Conservation (phyloP, 2,888 invertebrate species). For the Lathronympha strigana region DNA sequence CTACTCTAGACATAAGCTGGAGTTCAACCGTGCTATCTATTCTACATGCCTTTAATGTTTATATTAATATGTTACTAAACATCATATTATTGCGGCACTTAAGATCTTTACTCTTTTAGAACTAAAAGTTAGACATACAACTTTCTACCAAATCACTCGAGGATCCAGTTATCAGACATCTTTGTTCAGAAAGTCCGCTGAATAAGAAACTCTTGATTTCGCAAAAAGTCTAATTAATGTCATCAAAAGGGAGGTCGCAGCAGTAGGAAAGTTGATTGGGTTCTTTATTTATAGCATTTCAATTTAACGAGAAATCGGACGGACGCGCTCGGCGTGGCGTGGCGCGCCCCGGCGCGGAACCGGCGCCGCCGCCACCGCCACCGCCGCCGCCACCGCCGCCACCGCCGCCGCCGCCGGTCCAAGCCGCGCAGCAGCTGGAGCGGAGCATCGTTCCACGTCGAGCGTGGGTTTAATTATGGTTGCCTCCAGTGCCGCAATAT, state of each 20-base stretch:
- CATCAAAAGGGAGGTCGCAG: conserved; percentile 62
- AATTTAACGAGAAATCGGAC: conserved; percentile 50
- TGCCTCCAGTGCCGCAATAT: conserved; percentile 49
- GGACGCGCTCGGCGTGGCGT: not conserved
- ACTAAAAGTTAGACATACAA: not conserved
- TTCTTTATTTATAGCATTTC: conserved; percentile 58
- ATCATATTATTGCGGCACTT: conserved; percentile 37
- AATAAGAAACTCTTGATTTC: conserved; percentile 30
- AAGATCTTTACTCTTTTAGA: conserved; percentile 7
- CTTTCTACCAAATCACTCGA: conserved; percentile 14
- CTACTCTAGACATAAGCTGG: conserved; percentile 13
- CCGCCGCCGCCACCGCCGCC: conserved; percentile 34
- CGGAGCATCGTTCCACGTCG: conserved; percentile 42
- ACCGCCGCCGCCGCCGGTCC: conserved; percentile 34
- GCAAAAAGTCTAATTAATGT: conserved; percentile 68
- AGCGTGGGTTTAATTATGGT: conserved; percentile 58
- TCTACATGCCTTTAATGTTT: conserved; percentile 27
- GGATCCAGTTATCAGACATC: conserved; percentile 19
- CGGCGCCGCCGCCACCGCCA: not conserved
- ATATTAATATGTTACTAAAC: conserved; percentile 16
- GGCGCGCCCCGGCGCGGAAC: not conserved
- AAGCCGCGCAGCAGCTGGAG: conserved; percentile 36
- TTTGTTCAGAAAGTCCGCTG: conserved; percentile 31
- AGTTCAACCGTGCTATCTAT: conserved; percentile 10
- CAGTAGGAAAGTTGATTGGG: conserved; percentile 62